Evolutionary conservation across 2,797 vertebrate genomes (phyloP).

Genomic region (Graptemys geographica): DNA sequence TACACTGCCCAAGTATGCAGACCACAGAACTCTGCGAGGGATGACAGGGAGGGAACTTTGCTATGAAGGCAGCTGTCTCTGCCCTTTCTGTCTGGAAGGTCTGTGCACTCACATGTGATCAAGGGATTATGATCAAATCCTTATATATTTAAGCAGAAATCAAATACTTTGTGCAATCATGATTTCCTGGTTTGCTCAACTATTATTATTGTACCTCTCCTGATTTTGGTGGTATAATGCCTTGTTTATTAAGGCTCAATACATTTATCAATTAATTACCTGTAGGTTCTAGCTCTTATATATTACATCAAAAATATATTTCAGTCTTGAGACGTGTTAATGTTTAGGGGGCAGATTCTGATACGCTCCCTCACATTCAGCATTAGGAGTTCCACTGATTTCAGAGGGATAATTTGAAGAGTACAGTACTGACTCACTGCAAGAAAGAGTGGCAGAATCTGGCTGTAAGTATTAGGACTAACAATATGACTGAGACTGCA

Average conservation of each 20-base stretch:
- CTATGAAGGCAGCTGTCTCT: background rate
- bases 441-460: background rate
- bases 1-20: background rate
- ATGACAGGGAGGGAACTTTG: background rate
- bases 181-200: constrained; percentile 11
- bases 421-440: background rate
- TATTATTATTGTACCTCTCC: constrained; percentile 1
- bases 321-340: background rate
- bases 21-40: background rate
- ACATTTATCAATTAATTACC: constrained; percentile 38
- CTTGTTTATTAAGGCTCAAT: constrained; percentile 32
- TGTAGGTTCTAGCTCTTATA: constrained; percentile 27
- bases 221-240: constrained; percentile 27
- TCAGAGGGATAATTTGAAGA: background rate
- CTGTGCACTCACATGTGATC: background rate
- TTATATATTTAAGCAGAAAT: background rate
- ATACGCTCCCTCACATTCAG: background rate
- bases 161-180: background rate
- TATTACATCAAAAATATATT: background rate
- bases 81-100: background rate
- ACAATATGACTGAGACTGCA: background rate
- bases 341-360: background rate
- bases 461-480: background rate
- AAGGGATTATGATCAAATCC: background rate
- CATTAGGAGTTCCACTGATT: background rate